Evolutionary conservation across 2,888 invertebrate genomes (phyloP).

Genomic region (Tiliacea aurago): DNA sequence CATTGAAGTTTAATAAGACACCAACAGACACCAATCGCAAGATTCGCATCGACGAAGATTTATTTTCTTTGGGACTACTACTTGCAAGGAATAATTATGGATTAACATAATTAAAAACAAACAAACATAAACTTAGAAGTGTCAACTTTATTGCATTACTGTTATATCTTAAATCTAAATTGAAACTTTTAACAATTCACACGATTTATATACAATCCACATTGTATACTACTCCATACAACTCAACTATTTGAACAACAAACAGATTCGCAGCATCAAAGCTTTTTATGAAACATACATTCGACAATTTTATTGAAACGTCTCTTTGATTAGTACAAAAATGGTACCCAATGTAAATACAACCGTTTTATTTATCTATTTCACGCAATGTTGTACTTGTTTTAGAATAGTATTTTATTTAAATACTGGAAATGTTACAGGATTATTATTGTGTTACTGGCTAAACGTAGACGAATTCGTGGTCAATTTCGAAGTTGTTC

Average conservation of each 20-base stretch:
- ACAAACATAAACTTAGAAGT: conserved; percentile 36
- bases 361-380: conserved; percentile 9
- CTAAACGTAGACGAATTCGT: conserved; percentile 83
- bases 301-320: neutral
- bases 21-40: neutral
- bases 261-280: conserved; percentile 18
- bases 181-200: conserved; percentile 33
- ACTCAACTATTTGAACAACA: conserved; percentile 29
- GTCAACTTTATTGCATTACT: conserved; percentile 56
- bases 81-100: neutral
- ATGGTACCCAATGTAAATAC: conserved; percentile 11
- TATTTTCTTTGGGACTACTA: neutral
- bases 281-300: conserved; percentile 15
- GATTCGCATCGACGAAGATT: neutral
- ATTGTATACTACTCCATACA: neutral
- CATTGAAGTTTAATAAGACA: neutral
- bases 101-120: neutral
- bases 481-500: conserved; percentile 89
- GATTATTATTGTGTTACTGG: conserved; percentile 35
- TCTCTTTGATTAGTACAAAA: conserved; percentile 25
- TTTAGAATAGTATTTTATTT: neutral
- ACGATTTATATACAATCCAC: conserved; percentile 18
- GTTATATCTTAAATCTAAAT: conserved; percentile 58
- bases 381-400: neutral
- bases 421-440: conserved; percentile 25